Percentiles rank a stretch among this genome's conserved stretches.
phyloP scores from a whole-genome alignment of 1,140 invertebrate genomes.

The Drosophila orosa region DNA sequence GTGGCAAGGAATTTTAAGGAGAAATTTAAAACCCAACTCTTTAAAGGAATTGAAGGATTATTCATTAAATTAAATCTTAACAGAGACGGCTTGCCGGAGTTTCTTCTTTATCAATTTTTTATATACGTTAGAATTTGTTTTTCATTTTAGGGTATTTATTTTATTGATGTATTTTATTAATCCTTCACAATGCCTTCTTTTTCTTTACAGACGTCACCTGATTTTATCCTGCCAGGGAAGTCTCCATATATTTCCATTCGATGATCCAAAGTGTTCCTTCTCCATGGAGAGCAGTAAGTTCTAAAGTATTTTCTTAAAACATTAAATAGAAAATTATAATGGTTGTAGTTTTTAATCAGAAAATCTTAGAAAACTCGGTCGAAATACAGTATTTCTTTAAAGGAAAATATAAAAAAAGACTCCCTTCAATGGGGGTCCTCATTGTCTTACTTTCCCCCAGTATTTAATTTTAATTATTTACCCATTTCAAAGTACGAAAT shows the following conservation, averaged over 20 bases:
- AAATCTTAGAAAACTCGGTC: too few relatives aligned
- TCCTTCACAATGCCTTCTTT: background rate
- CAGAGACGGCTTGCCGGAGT: too few relatives aligned
- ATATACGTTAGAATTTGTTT: background rate
- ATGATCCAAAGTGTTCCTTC: constrained; percentile 97
- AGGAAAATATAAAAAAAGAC: background rate
- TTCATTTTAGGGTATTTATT: too few relatives aligned
- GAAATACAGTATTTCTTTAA: background rate
- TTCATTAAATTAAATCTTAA: background rate
- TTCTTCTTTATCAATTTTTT: background rate
- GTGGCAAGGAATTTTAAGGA: background rate
- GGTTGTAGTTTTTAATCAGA: background rate
- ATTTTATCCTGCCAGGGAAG: constrained; percentile 96
- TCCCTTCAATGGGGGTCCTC: background rate
- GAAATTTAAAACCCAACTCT: too few relatives aligned
- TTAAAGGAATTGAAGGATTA: background rate
- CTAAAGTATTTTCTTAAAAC: background rate
- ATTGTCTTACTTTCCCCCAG: background rate
- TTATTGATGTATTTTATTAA: background rate
- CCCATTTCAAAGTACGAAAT: background rate
- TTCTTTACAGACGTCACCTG: constrained; percentile 90
- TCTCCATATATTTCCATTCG: constrained; percentile 97
- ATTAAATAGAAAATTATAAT: background rate
- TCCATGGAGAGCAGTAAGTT: constrained; percentile 97
- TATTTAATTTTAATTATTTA: background rate